Conservation (phyloP, 2,888 invertebrate genomes). For the Drosophila demipolita region DNA sequence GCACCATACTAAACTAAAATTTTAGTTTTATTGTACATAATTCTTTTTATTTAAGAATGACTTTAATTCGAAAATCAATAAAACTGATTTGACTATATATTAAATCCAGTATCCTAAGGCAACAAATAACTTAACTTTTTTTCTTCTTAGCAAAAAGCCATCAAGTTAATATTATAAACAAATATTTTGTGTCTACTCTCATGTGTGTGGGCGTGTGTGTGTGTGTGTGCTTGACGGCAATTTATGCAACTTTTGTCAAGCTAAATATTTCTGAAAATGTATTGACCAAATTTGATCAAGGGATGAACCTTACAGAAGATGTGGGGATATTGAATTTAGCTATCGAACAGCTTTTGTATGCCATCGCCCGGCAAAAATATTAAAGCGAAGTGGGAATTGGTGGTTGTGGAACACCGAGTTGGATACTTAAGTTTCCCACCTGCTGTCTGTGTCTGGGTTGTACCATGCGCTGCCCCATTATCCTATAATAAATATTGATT, state of each 20-base stretch:
- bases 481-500: slow-evolving; percentile 75
- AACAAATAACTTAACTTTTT: slow-evolving; percentile 25
- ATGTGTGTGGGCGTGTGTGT: slow-evolving; percentile 2
- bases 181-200: slow-evolving; percentile 8
- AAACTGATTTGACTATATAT: slow-evolving; percentile 25
- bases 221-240: slow-evolving; percentile 19
- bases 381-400: slow-evolving; percentile 21
- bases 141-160: slow-evolving; percentile 30
- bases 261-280: slow-evolving; percentile 53
- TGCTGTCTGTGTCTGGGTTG: slow-evolving; percentile 18
- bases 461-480: slow-evolving; percentile 48
- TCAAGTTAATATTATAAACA: slow-evolving; percentile 35
- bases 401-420: background rate
- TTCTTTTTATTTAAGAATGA: background rate
- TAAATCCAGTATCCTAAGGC: slow-evolving; percentile 5
- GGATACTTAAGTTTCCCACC: slow-evolving; percentile 25
- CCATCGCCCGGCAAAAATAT: slow-evolving; percentile 37
- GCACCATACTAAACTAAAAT: background rate
- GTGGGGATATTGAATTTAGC: slow-evolving; percentile 63
- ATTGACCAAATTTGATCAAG: slow-evolving; percentile 68
- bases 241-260: slow-evolving; percentile 54
- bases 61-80: background rate
- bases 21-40: background rate
- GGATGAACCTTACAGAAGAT: slow-evolving; percentile 46
- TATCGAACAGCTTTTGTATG: slow-evolving; percentile 31